Evolutionary conservation across 2,888 invertebrate species (phyloP).

Genomic region (Macroteleia sp.): DNA sequence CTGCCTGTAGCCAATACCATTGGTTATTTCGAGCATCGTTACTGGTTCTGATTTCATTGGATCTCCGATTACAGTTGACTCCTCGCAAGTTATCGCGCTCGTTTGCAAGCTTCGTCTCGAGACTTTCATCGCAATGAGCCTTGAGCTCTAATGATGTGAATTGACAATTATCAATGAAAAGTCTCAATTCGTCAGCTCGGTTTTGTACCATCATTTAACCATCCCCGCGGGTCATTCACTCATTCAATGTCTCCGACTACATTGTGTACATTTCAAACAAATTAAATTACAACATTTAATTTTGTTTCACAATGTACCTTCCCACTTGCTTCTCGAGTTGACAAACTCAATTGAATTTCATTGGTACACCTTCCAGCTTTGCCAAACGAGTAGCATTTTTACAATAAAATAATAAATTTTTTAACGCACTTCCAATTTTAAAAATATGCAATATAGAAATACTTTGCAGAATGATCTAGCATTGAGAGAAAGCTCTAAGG

Average conservation of each 20-base stretch:
- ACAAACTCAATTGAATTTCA: constrained; percentile 1
- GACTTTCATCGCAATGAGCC: constrained; percentile 67
- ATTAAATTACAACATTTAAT: constrained; percentile 48
- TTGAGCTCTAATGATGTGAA: constrained; percentile 72
- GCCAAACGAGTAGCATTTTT: too few species aligned
- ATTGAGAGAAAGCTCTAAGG: too few species aligned
- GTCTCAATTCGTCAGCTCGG: constrained; percentile 71
- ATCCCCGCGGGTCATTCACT: constrained; percentile 45
- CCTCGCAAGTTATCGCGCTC: constrained; percentile 64
- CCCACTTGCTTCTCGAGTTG: not conserved
- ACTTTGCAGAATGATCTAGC: too few species aligned
- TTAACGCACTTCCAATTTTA: too few species aligned
- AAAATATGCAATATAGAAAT: too few species aligned
- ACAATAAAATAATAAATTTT: too few species aligned
- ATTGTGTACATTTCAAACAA: constrained; percentile 51
- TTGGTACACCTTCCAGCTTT: too few species aligned
- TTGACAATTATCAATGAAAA: constrained; percentile 78
- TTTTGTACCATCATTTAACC: constrained; percentile 62
- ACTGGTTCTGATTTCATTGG: constrained; percentile 17
- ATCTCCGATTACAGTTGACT: constrained; percentile 52
- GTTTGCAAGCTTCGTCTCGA: constrained; percentile 38
- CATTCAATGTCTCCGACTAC: constrained; percentile 38
- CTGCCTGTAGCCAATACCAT: not conserved
- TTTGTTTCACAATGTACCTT: constrained; percentile 12
- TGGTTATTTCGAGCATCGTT: constrained; percentile 9